These are phyloP conservation scores for Fragum sueziense DNA, from an alignment of 2,888 invertebrate genomes.

Conservation along the genomic window DNA sequence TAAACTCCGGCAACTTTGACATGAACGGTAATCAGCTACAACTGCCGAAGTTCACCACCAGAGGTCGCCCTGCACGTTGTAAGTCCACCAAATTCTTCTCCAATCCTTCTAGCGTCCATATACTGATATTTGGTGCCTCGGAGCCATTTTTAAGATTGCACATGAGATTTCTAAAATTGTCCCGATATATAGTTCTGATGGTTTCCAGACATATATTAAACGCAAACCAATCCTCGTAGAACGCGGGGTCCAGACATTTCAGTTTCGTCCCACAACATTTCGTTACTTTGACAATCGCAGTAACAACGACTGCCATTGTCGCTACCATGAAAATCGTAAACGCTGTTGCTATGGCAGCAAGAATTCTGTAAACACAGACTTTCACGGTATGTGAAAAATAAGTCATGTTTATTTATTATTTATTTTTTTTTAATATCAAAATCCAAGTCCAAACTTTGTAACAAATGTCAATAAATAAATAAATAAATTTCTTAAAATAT, in stretches of 20 bases:
- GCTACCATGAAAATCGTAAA: slow-evolving; percentile 27
- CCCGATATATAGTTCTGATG: slow-evolving; percentile 29
- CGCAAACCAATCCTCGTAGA: slow-evolving; percentile 45
- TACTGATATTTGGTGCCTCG: slow-evolving; percentile 32
- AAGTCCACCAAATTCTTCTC: slow-evolving; percentile 34
- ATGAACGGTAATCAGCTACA: slow-evolving; percentile 62
- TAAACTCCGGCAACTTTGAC: slow-evolving; percentile 44
- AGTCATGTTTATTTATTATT: background rate
- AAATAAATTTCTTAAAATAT: too few relatives aligned
- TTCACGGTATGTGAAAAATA: background rate
- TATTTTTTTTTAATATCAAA: too few relatives aligned
- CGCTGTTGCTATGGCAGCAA: slow-evolving; percentile 20
- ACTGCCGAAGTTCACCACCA: slow-evolving; percentile 60
- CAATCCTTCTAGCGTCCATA: slow-evolving; percentile 33
- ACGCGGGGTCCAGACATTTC: slow-evolving; percentile 25
- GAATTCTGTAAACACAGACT: background rate
- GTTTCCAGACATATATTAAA: slow-evolving; percentile 35
- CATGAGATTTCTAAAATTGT: slow-evolving; percentile 21
- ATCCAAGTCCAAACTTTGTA: too few relatives aligned
- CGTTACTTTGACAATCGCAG: slow-evolving; percentile 17
- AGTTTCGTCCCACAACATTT: slow-evolving; percentile 16
- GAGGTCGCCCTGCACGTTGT: slow-evolving; percentile 43
- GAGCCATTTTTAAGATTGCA: slow-evolving; percentile 15
- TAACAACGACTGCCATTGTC: slow-evolving; percentile 2
- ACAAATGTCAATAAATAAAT: too few relatives aligned